phyloP scores from a whole-genome alignment of 2,113 vertebrate species.

The Phycodurus eques region DNA sequence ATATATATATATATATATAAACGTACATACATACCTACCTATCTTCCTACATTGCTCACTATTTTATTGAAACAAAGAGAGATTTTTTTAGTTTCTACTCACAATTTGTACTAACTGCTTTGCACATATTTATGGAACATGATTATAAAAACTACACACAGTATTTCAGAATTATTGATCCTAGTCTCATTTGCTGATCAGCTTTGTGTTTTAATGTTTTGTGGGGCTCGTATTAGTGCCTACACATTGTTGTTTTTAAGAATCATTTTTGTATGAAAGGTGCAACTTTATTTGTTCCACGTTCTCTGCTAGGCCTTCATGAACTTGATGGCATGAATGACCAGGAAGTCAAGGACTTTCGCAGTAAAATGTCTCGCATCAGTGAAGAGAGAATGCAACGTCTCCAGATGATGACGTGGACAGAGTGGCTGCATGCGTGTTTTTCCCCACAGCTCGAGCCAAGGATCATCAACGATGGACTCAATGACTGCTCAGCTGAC shows the following conservation, averaged over 20 bases:
- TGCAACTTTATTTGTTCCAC: background rate
- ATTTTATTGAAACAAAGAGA: no score
- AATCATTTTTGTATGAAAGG: background rate
- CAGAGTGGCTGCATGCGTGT: conserved; percentile 87
- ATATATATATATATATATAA: no score
- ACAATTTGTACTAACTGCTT: no score
- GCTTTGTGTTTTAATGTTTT: no score
- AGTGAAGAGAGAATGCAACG: conserved; percentile 89
- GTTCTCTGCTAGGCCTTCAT: conserved; percentile 80
- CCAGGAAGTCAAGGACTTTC: conserved; percentile 95
- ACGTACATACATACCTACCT: no score
- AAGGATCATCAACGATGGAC: conserved; percentile 67
- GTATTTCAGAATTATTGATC: no score
- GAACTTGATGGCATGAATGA: conserved; percentile 91
- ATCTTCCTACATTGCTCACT: no score
- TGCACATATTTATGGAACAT: no score
- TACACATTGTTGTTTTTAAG: conserved; percentile 6
- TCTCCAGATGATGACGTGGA: conserved; percentile 83
- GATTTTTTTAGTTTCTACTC: no score
- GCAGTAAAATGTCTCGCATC: conserved; percentile 86
- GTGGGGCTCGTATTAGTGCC: background rate
- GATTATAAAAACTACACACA: no score
- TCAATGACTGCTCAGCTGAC: conserved; percentile 79
- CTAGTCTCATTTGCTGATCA: no score
- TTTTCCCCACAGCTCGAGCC: conserved; percentile 88